phyloP scores from a whole-genome alignment of 2,113 vertebrate genomes.

The Pungitius pungitius region DNA sequence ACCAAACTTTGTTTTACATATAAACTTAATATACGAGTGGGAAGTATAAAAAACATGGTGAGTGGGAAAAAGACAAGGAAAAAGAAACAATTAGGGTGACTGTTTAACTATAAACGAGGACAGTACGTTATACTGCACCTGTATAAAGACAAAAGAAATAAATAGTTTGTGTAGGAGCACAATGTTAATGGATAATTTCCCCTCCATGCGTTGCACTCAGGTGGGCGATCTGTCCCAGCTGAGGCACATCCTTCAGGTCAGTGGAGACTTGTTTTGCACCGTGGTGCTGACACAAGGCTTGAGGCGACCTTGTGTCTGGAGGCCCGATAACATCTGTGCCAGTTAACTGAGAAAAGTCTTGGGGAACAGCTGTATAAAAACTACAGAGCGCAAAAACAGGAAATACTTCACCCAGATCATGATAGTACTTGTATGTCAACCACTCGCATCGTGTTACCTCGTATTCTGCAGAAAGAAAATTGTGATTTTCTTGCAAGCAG shows the following conservation, averaged over 20 bases:
- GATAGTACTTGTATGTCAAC: neutral
- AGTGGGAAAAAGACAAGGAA: no score
- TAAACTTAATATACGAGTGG: no score
- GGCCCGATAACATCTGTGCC: conserved; percentile 8
- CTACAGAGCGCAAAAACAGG: neutral
- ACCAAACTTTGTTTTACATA: no score
- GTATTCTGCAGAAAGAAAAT: neutral
- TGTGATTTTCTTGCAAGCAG: neutral
- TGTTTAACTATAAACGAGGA: no score
- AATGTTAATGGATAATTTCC: neutral
- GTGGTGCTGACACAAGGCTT: conserved; percentile 6
- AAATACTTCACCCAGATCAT: neutral
- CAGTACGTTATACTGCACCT: neutral
- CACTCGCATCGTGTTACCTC: neutral
- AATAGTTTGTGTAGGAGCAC: neutral
- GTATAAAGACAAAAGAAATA: neutral
- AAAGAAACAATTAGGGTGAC: no score
- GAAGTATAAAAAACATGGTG: no score
- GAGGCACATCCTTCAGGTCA: neutral
- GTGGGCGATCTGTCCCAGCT: neutral
- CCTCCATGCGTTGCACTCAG: neutral
- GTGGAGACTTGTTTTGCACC: neutral
- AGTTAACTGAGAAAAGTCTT: neutral
- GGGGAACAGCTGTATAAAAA: neutral
- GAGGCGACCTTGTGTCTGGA: conserved; percentile 7